These are phyloP conservation scores for Ladona fulva DNA, from an alignment of 1,140 invertebrate genomes.

Conservation along the genomic window DNA sequence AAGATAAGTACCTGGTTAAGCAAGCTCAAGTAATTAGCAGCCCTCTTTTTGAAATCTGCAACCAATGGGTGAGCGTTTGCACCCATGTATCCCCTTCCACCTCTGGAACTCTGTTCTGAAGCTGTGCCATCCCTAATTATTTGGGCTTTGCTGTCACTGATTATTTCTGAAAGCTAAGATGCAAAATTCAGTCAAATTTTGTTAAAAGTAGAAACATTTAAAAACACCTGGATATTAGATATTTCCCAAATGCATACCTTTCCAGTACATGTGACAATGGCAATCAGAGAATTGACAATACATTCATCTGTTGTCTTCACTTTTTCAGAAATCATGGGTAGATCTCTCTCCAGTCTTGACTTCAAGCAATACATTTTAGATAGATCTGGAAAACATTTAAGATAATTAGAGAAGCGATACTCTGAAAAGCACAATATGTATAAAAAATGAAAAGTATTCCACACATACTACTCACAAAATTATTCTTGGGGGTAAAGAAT, in stretches of 20 bases:
- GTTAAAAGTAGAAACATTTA: not conserved
- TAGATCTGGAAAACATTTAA: conserved; percentile 31
- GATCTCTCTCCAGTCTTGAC: conserved; percentile 36
- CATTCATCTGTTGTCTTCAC: conserved; percentile 37
- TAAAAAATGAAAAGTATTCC: too few species aligned
- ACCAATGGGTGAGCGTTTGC: conserved; percentile 17
- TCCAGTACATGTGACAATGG: conserved; percentile 31
- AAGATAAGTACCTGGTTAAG: conserved; percentile 19
- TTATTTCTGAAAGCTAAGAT: conserved; percentile 6
- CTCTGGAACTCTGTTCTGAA: not conserved
- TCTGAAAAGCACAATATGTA: too few species aligned
- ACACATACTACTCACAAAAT: too few species aligned
- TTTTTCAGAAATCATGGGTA: conserved; percentile 36
- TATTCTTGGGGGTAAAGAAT: too few species aligned
- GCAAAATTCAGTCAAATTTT: not conserved
- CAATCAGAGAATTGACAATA: conserved; percentile 35
- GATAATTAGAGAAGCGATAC: too few species aligned
- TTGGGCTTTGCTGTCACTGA: not conserved
- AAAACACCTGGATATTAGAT: not conserved
- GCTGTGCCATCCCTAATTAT: not conserved
- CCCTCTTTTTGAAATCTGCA: conserved; percentile 19
- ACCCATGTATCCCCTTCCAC: not conserved
- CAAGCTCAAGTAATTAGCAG: conserved; percentile 19
- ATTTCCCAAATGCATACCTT: conserved; percentile 26
- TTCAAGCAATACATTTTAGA: conserved; percentile 39